Base-by-base conservation (phyloP, 2,888 invertebrate species). In the Hypsopygia costalis region DNA sequence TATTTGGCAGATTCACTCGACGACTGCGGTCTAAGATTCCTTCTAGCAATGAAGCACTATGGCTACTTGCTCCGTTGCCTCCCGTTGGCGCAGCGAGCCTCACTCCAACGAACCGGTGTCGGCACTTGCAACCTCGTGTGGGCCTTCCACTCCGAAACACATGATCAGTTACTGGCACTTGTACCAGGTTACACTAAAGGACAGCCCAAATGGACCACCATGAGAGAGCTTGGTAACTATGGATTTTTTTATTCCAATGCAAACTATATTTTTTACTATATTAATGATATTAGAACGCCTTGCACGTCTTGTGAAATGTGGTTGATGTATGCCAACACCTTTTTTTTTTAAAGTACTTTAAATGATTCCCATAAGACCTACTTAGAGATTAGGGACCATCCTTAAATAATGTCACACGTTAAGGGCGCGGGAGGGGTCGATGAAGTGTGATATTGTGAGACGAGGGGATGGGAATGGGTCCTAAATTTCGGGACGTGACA, bases 101-200 rank as follows among this genome's bases (percentile, higher is more conserved):
- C 93, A 40, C 92, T 98, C 51, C 97, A 97, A 64, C 94, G 94
- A 39, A 93, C 94, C 51, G 98, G 97, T 11, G 94, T 97, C 1
- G 94, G 94, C 25, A 95, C 94, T 6, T 95, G 97, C 57, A 97
- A 98, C 79, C 91, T 99, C 11, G 98, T 98, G 1, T 99, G 99
- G 99, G 99, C 99, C 0, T 99, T 97, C 83, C 99, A 99, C 79
- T 99, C 99, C 0, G 99, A 99, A 81, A 96, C 97, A 11, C 97
- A 98, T 72, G 98, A 98, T 61, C 99, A 99, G 72, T 88, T 99
- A 40, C 82, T 99, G 8, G 94, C 94, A 43, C 86, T 98, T 36
- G 94, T 98, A 51, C 98, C 99, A 0, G 95, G 95, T 0, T 96
- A 95, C 57, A 92, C 94, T 0, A 96, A 96, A 74, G 94, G 94